Conservation (phyloP, 2,888 invertebrate species). For the Drosophila tanythrix region DNA sequence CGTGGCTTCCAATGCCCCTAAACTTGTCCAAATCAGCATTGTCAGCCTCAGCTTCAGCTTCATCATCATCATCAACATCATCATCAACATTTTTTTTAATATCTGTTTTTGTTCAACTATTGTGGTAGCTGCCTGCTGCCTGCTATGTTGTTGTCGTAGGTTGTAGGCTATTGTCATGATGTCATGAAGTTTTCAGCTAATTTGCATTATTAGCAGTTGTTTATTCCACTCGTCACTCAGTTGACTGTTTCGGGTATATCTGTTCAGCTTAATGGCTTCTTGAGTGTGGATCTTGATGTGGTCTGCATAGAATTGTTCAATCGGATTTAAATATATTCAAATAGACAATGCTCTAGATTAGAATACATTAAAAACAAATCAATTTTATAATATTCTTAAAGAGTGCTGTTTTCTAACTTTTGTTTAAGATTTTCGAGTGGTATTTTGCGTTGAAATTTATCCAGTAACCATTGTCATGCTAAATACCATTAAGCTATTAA, state of each 20-base stretch:
- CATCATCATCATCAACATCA: conserved; percentile 20
- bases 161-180: conserved; percentile 61
- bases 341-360: neutral
- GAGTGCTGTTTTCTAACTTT: neutral
- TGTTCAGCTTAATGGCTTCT: conserved; percentile 10
- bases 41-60: conserved; percentile 27
- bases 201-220: conserved; percentile 66
- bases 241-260: conserved; percentile 16
- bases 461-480: conserved; percentile 1
- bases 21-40: conserved; percentile 38
- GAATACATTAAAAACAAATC: neutral
- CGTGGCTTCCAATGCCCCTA: conserved; percentile 33
- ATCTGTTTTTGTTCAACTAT: conserved; percentile 18
- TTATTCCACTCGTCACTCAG: conserved; percentile 20
- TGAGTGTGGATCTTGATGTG: neutral
- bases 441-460: neutral
- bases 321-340: neutral
- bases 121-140: conserved; percentile 1
- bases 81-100: conserved; percentile 16
- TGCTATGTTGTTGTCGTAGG: conserved; percentile 69
- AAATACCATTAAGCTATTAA: neutral
- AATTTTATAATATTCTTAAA: neutral
- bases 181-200: conserved; percentile 67
- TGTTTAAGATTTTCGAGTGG: neutral
- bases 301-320: neutral